These are phyloP conservation scores for Cichlasoma orientale DNA, from an alignment of 2,797 vertebrate genomes.

Conservation along the genomic window DNA sequence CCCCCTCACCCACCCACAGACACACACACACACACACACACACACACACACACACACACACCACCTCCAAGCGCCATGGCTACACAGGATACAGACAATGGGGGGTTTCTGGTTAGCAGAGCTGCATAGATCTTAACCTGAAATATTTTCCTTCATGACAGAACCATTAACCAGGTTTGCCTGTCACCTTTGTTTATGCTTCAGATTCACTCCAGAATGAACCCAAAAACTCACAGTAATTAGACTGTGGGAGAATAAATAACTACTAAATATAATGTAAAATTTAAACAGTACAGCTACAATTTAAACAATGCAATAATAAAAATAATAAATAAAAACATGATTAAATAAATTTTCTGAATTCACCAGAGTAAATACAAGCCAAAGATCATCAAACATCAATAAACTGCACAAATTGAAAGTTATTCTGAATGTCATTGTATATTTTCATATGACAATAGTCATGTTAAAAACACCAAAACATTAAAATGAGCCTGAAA, in stretches of 20 bases:
- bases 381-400: neutral
- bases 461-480: neutral
- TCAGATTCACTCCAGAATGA: neutral
- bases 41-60: slow-evolving; percentile 48
- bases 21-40: slow-evolving; percentile 31
- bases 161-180: slow-evolving; percentile 10
- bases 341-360: neutral
- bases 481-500: neutral
- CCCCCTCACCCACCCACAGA: neutral
- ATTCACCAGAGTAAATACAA: neutral
- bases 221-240: neutral
- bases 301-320: neutral
- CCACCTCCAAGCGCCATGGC: slow-evolving; percentile 56
- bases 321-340: neutral
- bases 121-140: slow-evolving; percentile 61
- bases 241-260: neutral
- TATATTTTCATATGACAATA: neutral
- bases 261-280: neutral
- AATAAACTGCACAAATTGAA: too few relatives aligned
- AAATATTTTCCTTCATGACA: slow-evolving; percentile 34
- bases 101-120: slow-evolving; percentile 62
- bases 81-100: slow-evolving; percentile 68
- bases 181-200: neutral
- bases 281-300: neutral
- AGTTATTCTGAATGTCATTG: neutral